Evolutionary conservation across 1,140 invertebrate species (phyloP).

Genomic region (Steinernema feltiae): DNA sequence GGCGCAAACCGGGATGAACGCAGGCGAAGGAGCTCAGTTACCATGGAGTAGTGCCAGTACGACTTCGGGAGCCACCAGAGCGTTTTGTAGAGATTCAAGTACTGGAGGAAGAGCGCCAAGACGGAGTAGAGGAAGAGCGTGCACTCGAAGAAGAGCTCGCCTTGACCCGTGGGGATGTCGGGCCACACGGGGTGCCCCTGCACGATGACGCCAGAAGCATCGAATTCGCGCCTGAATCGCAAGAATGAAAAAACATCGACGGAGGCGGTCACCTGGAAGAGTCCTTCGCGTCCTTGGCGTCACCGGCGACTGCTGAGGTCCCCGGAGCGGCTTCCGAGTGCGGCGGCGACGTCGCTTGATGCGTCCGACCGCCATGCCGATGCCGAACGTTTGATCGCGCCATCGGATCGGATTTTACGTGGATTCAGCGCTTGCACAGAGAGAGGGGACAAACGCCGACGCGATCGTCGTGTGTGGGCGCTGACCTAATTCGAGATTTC

Average conservation of each 20-base stretch:
- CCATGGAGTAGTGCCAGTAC: slow-evolving; percentile 78
- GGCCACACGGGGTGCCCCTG: slow-evolving; percentile 60
- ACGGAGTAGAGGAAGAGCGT: slow-evolving; percentile 71
- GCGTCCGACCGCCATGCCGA: background rate
- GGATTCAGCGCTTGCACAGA: no score
- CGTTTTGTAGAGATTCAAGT: slow-evolving; percentile 86
- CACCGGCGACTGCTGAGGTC: background rate
- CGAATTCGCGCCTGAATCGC: background rate
- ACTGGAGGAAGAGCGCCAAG: slow-evolving; percentile 72
- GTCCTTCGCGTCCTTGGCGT: background rate
- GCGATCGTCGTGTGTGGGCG: background rate
- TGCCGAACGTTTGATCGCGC: slow-evolving; percentile 1
- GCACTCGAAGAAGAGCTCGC: slow-evolving; percentile 76
- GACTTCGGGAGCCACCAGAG: slow-evolving; percentile 95
- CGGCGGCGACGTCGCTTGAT: background rate
- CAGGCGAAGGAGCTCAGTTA: slow-evolving; percentile 62
- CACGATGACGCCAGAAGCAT: background rate
- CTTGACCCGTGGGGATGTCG: slow-evolving; percentile 70
- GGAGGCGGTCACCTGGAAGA: background rate
- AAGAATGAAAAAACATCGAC: background rate
- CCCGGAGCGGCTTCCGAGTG: background rate
- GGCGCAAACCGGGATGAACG: slow-evolving; percentile 50
- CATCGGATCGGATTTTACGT: background rate
- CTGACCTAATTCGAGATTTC: background rate
- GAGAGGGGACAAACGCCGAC: background rate